Base-by-base conservation (phyloP, 37 sponge, comb jelly and placozoan species). In the Halichondria panicea region DNA sequence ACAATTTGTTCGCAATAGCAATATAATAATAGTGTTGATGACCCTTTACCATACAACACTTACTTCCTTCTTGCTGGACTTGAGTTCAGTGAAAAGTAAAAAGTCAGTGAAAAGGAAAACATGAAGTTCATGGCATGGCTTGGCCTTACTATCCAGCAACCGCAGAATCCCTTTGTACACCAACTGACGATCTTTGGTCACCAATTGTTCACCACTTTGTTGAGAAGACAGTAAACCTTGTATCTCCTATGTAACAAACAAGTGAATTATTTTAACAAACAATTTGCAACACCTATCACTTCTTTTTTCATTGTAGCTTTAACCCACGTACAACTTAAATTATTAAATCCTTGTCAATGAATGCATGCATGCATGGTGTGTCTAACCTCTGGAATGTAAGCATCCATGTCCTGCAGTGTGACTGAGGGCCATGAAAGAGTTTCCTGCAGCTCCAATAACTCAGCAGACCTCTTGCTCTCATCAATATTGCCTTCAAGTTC, bases 401-500 rank as follows among this genome's bases (percentile, higher is more conserved):
- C 37, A 0, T 53, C 57, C 11, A 70, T 60, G 37, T 56, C 38
- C 19, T 69, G 44, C 28, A 57, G 63, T 13, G 44, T 3, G 0
- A 83, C 42, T 9, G 70, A 33, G 6, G 84, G 76, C 84, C 84
- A 83, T 38, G 21, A 68, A 5, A 83, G 45, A 13, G 63, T 68
- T 50, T 83, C 84, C 36, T 73, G 75, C 0, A 83, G 68, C 50
- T 74, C 70, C 50, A 83, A 35, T 50, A 83, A 45, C 30, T 83
- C 84, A 12, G 43, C 58, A 32, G 84, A 83, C 1, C 70, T 28
- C 60, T 67, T 67, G 61, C 57, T 68, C 2, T 54, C 70, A 7
- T 56, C 70, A 27, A 83, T 75, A 41, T 75, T 75, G 6, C 70
- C 56, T 25, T 83, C 70, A 34, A 83, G 53, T 70, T 83, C 84